A percentile compares a stretch with the other conserved stretches of the same genome.
phyloP scores from a whole-genome alignment of 2,797 vertebrate genomes.

The Manis pentadactyla region DNA sequence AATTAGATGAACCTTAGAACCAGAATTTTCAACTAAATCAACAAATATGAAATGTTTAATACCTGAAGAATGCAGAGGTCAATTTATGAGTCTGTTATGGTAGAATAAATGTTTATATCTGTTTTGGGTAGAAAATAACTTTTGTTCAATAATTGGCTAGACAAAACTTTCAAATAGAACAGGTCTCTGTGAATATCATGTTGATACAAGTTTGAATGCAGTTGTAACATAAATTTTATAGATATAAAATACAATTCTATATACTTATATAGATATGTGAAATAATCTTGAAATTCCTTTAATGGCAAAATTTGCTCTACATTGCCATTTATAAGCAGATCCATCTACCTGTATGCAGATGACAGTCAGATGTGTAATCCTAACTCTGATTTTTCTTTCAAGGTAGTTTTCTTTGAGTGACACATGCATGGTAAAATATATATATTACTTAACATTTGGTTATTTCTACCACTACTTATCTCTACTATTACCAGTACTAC shows the following conservation, averaged over 20 bases:
- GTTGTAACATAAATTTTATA: neutral
- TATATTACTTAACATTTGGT: neutral
- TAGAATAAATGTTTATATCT: neutral
- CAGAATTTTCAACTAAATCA: neutral
- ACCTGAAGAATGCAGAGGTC: neutral
- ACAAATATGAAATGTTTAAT: neutral
- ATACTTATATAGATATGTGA: neutral
- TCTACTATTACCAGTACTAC: neutral
- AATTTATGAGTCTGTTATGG: neutral
- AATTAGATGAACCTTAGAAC: neutral
- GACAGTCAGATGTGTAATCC: neutral
- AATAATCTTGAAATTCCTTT: neutral
- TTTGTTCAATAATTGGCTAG: neutral
- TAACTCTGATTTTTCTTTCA: neutral
- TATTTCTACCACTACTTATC: neutral
- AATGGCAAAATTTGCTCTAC: neutral
- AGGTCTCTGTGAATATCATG: neutral
- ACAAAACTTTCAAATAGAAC: neutral
- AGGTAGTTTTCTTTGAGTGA: neutral
- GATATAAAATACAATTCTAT: neutral
- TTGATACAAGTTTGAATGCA: neutral
- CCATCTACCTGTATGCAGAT: neutral
- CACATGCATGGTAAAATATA: neutral
- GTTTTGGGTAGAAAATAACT: neutral
- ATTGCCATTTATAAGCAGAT: neutral